phyloP scores from a whole-genome alignment of 2,888 invertebrate genomes.

The Cryptocheilus praepositus region DNA sequence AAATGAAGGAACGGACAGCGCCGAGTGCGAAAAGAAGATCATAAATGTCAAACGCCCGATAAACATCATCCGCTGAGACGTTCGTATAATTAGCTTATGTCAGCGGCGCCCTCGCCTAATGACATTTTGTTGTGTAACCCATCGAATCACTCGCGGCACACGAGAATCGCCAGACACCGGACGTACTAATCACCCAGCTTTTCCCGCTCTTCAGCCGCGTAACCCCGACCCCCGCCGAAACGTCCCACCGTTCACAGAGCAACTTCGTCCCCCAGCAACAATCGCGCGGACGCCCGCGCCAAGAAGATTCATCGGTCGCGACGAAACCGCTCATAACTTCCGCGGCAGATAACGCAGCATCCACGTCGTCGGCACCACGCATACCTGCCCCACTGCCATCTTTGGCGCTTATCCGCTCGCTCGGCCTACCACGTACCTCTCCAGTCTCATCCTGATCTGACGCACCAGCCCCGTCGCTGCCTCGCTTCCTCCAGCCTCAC shows the following conservation, averaged over 20 bases:
- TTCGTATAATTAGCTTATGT: too few relatives aligned
- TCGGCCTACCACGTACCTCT: constrained; percentile 58
- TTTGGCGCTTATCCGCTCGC: constrained; percentile 44
- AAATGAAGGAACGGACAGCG: background rate
- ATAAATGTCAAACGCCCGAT: constrained; percentile 28
- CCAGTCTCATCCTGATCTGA: constrained; percentile 61
- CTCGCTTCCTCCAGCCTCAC: constrained; percentile 33
- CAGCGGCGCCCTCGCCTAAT: too few relatives aligned
- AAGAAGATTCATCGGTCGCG: background rate
- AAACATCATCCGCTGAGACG: too few relatives aligned
- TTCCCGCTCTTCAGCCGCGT: background rate
- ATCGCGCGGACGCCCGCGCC: background rate
- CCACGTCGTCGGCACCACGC: constrained; percentile 15
- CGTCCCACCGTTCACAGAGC: too few relatives aligned
- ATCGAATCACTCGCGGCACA: too few relatives aligned
- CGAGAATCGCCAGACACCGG: too few relatives aligned
- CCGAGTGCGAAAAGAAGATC: constrained; percentile 8
- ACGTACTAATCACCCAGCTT: background rate
- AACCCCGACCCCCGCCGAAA: background rate
- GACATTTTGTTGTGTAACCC: too few relatives aligned
- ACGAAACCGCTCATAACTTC: background rate
- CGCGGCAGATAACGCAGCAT: constrained; percentile 35
- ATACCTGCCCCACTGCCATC: constrained; percentile 57
- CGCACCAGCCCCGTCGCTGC: constrained; percentile 41
- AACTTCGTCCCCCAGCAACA: too few relatives aligned